These are phyloP conservation scores for Ctenosaura bakeri DNA, from an alignment of 2,797 vertebrate genomes.

Conservation along the genomic window DNA sequence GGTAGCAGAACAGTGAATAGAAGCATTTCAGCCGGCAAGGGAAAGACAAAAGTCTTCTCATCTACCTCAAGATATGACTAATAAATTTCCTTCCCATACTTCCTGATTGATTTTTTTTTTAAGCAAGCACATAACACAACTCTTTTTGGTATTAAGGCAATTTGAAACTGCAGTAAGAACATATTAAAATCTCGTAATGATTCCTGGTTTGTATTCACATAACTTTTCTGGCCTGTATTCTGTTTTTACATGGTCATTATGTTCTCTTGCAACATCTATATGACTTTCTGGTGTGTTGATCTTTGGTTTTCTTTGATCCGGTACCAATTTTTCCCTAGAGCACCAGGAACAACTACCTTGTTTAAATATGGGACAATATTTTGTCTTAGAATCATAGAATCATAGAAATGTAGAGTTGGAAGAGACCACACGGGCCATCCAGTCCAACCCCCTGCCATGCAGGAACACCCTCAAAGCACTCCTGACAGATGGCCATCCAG, in stretches of 20 bases:
- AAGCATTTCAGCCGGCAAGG: constrained; percentile 46
- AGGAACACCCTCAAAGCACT: too few species aligned
- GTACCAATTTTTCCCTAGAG: not conserved
- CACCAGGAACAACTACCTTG: not conserved
- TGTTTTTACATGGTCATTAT: not conserved
- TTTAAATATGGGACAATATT: not conserved
- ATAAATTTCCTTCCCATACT: not conserved
- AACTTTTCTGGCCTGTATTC: constrained; percentile 23
- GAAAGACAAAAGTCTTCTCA: constrained; percentile 48
- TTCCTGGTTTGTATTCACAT: not conserved
- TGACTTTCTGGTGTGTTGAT: not conserved
- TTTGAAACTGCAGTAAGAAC: constrained; percentile 37
- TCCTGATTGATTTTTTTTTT: not conserved
- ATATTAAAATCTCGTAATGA: not conserved
- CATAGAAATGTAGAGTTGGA: too few species aligned
- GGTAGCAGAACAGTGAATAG: not conserved
- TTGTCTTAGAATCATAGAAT: too few species aligned
- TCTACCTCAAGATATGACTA: not conserved
- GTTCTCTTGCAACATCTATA: not conserved
- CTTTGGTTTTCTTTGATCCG: not conserved
- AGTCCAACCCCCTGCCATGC: too few species aligned
- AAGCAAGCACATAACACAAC: constrained; percentile 29
- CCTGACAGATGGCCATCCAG: too few species aligned
- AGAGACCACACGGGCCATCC: too few species aligned
- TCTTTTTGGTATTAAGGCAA: constrained; percentile 4